Evolutionary conservation across 2,113 vertebrate genomes (phyloP).

Genomic region (Meleagris gallopavo): DNA sequence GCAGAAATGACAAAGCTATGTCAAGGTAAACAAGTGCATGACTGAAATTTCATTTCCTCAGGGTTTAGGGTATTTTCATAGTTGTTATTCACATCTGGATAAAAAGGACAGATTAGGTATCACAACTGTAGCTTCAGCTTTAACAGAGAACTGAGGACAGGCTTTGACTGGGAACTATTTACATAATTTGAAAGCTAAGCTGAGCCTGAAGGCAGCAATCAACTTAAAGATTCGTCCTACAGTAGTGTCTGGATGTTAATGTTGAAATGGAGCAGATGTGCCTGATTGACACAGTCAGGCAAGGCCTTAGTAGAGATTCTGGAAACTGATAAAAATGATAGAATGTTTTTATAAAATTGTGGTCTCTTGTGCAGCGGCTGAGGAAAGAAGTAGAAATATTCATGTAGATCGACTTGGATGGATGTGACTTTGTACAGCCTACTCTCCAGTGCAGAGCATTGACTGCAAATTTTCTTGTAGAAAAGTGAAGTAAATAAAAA

Average conservation of each 20-base stretch:
- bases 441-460: neutral
- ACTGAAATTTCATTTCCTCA: constrained; percentile 28
- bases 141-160: constrained; percentile 28
- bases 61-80: neutral
- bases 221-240: constrained; percentile 29
- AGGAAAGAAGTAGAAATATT: neutral
- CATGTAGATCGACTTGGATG: neutral
- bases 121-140: constrained; percentile 29
- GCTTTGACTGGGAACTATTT: constrained; percentile 41
- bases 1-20: constrained; percentile 8
- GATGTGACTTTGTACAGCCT: neutral
- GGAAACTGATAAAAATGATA: neutral
- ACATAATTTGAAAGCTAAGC: constrained; percentile 46
- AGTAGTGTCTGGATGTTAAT: neutral
- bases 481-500: constrained; percentile 5
- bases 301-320: neutral
- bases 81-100: constrained; percentile 26
- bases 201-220: constrained; percentile 36
- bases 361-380: neutral
- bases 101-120: constrained; percentile 20
- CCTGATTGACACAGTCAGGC: constrained; percentile 12
- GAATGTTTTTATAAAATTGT: neutral
- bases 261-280: constrained; percentile 9
- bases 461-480: constrained; percentile 43
- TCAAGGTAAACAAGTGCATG: constrained; percentile 1